Evolutionary conservation across 2,113 vertebrate genomes (phyloP).

Genomic region (Eulemur macaco): DNA sequence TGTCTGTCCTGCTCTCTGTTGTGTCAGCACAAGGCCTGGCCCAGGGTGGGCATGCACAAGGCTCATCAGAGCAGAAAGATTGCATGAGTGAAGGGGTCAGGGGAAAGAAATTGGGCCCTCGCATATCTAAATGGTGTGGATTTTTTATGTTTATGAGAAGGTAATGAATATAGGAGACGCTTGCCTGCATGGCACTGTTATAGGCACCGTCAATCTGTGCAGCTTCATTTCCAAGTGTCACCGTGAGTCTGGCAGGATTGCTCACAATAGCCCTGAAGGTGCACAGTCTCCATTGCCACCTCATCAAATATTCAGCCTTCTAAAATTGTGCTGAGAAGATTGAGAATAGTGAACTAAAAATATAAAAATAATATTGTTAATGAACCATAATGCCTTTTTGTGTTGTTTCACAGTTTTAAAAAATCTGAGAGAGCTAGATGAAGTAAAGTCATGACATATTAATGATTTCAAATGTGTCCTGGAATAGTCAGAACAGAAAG

Average conservation of each 20-base stretch:
- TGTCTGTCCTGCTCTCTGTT: not conserved
- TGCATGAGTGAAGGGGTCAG: not conserved
- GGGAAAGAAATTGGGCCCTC: not conserved
- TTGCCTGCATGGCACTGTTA: not conserved
- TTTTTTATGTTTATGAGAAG: not conserved
- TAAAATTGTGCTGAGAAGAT: not conserved
- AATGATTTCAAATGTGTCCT: slow-evolving; percentile 80
- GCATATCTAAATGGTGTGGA: not conserved
- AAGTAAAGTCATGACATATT: slow-evolving; percentile 80
- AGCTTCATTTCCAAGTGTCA: not conserved
- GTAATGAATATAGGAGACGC: not conserved
- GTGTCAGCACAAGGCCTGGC: no score
- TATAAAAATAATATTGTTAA: slow-evolving; percentile 54
- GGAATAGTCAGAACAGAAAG: slow-evolving; percentile 81
- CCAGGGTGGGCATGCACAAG: not conserved
- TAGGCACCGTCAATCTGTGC: not conserved
- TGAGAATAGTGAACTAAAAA: slow-evolving; percentile 35
- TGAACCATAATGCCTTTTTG: slow-evolving; percentile 43
- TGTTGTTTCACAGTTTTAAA: not conserved
- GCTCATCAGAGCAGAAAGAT: not conserved
- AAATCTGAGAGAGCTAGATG: slow-evolving; percentile 35
- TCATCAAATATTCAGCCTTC: not conserved
- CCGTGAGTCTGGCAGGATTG: not conserved
- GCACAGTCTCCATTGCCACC: not conserved
- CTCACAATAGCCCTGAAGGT: not conserved